Evolutionary conservation across 2,888 invertebrate genomes (phyloP).

Genomic region (Acanthopleura granulata): DNA sequence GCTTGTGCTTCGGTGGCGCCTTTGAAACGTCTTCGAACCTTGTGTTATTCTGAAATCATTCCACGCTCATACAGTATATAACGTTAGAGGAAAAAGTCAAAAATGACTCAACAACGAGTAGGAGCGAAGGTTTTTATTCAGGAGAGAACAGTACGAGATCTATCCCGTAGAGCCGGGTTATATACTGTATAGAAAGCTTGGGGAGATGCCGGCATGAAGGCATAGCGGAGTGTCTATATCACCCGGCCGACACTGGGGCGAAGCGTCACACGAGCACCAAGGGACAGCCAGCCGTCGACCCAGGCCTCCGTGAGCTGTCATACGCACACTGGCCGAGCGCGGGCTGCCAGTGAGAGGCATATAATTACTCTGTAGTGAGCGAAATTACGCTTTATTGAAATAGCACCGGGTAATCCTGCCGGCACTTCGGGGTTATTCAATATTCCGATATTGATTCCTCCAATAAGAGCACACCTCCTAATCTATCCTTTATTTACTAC

Average conservation of each 20-base stretch:
- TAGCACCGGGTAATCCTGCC: not conserved
- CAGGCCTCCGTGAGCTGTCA: conserved; percentile 6
- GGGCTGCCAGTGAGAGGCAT: not conserved
- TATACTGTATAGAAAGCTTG: not conserved
- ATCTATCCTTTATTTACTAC: conserved; percentile 15
- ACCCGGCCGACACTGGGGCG: not conserved
- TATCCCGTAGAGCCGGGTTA: conserved; percentile 13
- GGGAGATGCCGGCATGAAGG: conserved; percentile 1
- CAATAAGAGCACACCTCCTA: conserved; percentile 1
- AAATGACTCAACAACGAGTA: conserved; percentile 15
- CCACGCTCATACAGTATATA: too few species aligned
- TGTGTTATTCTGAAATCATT: too few species aligned
- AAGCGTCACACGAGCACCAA: not conserved
- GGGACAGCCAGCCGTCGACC: not conserved
- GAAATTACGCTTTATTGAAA: conserved; percentile 17
- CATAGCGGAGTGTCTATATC: not conserved
- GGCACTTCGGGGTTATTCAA: conserved; percentile 2
- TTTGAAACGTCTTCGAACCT: too few species aligned
- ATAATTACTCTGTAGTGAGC: not conserved
- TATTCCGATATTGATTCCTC: not conserved
- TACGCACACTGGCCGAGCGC: not conserved
- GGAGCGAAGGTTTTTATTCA: not conserved
- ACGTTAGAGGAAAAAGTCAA: conserved; percentile 15
- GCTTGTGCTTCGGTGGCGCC: too few species aligned
- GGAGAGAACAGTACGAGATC: not conserved